Base-by-base conservation (phyloP, 2,888 invertebrate species). In the Pimpla rufipes region DNA sequence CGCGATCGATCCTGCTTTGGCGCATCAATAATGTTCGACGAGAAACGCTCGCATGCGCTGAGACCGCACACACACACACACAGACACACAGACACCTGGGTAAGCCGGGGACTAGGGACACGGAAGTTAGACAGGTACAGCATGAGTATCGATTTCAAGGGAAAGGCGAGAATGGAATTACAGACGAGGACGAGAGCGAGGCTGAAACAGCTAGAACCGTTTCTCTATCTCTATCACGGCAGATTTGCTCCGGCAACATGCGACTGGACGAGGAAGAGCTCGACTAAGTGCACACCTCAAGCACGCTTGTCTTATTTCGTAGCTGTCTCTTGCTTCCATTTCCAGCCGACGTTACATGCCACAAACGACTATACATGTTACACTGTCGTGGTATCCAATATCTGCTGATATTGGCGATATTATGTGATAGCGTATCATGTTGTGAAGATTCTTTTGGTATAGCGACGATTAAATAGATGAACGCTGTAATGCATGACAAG, bases 151-250 rank as follows among this genome's bases (percentile, higher is more conserved):
- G 85, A 86, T 86, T 79, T 42, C 79, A 73, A 67, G 55, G 55
- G 74, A 74, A 82, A 67, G 67, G 67, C 71, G 57, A 57, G 81
- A 79, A 84, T 84, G 84, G 59, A 75, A 84, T 85, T 85, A 84
- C 82, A 75, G 52, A 76, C 57, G 74, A 50, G 16, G 59, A 73
- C 57, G 68, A 29, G 52, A 23, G 52, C 18, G 67, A 35, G 64
- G 52, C 21, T 71, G 42, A 29, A 45, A 70, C 21, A 67, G 29
- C 45, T 11, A 23, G 47, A 18, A 40, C 42, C 13, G 18, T 76
- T 47, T 45, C 47, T 55, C 55, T 35, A 35, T 59, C 59, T 40
- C 71, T 71, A 45, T 37, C 35, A n/a, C 8, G 37, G 66, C 45
- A 81, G 64, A 1, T 21, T 81, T 70, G 29, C 75, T 70, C 52